Conservation (phyloP, 35 echinoderm and acorn worm species). For the Ophioderma brevispina region DNA sequence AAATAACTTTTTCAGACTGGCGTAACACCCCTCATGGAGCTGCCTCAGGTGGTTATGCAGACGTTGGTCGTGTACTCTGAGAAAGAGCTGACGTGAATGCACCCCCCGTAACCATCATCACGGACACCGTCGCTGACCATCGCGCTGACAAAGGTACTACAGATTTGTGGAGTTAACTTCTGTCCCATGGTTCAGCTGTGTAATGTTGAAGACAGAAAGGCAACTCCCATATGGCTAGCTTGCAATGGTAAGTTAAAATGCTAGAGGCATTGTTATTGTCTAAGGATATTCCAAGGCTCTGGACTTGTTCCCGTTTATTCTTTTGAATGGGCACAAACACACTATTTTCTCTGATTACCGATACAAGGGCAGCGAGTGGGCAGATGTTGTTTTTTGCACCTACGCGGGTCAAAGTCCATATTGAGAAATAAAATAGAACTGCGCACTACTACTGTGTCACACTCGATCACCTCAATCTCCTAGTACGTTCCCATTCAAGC, state of each 20-base stretch:
- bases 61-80: conserved; percentile 84
- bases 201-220: conserved; percentile 95
- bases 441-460: too few relatives aligned
- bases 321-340: too few relatives aligned
- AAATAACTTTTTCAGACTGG: conserved; percentile 63
- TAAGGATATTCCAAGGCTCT: too few relatives aligned
- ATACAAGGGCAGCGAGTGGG: too few relatives aligned
- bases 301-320: too few relatives aligned
- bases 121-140: conserved; percentile 88
- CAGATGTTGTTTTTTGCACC: too few relatives aligned
- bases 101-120: conserved; percentile 75
- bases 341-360: too few relatives aligned
- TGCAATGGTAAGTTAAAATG: conserved; percentile 91
- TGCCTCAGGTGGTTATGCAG: conserved; percentile 95
- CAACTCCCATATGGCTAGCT: conserved; percentile 90
- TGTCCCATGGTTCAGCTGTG: conserved; percentile 77
- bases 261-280: too few relatives aligned
- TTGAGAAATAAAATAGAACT: too few relatives aligned
- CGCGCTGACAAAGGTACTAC: conserved; percentile 97
- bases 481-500: too few relatives aligned
- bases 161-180: conserved; percentile 90
- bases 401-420: too few relatives aligned
- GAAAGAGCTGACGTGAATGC: conserved; percentile 95
- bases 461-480: too few relatives aligned
- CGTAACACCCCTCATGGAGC: conserved; percentile 94